Percentiles rank a stretch among this genome's conserved stretches.
Evolutionary conservation across 2,113 vertebrate species (phyloP).

Genomic region (Varanus salvator): DNA sequence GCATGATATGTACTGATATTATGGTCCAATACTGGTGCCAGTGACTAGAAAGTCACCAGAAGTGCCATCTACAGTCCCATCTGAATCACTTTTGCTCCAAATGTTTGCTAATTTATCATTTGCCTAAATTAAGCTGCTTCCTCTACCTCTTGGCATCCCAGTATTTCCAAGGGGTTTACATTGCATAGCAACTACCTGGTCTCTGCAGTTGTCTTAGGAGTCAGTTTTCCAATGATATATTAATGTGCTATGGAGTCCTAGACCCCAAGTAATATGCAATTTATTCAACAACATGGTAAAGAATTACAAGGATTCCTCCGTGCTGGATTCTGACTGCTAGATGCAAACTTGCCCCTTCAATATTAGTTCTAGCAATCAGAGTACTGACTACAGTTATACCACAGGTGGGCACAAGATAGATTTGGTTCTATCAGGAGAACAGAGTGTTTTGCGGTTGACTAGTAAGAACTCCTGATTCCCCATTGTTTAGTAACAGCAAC

Average conservation of each 20-base stretch:
- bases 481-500: too few species aligned
- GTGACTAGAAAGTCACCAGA: background rate
- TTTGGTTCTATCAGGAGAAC: too few species aligned
- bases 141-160: too few species aligned
- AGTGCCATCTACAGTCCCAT: background rate
- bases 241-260: background rate
- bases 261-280: background rate
- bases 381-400: too few species aligned
- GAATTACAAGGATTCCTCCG: background rate
- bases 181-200: background rate
- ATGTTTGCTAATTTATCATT: too few species aligned
- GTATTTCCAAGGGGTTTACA: background rate
- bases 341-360: background rate
- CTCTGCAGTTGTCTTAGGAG: background rate
- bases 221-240: background rate
- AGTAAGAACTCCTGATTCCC: too few species aligned
- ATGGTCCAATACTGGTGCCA: background rate
- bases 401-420: too few species aligned
- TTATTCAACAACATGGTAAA: background rate
- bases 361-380: too few species aligned
- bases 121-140: too few species aligned
- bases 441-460: too few species aligned
- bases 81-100: background rate
- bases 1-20: background rate
- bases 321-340: background rate